Conservation (phyloP, 2,888 invertebrate species). For the Lumbricus terrestris region DNA sequence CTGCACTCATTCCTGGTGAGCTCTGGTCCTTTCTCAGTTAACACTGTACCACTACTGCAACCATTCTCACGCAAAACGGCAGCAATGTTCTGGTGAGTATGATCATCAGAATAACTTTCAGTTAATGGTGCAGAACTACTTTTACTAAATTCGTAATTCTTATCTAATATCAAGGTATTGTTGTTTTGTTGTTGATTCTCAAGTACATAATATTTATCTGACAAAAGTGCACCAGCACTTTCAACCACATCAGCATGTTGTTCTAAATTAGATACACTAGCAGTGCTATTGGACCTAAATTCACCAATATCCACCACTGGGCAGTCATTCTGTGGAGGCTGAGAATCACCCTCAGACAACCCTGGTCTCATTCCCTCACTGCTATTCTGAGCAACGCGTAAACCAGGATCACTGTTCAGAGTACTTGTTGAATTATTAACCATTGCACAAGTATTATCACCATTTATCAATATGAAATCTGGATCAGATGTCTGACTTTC, state of each 20-base stretch:
- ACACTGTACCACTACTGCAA: background rate
- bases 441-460: background rate
- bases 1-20: background rate
- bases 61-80: background rate
- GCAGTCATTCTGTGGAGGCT: background rate
- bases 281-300: background rate
- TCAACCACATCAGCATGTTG: background rate
- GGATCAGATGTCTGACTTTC: background rate
- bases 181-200: background rate
- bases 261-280: background rate
- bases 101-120: background rate
- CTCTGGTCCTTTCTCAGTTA: background rate
- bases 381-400: background rate
- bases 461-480: background rate
- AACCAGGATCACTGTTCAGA: background rate
- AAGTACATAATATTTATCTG: background rate
- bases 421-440: background rate
- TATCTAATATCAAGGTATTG: background rate
- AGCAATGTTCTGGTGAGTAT: background rate
- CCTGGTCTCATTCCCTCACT: background rate
- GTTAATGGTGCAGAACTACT: background rate
- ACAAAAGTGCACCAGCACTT: background rate
- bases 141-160: background rate
- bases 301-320: background rate
- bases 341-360: background rate